Evolutionary conservation across 2,888 invertebrate genomes (phyloP).

Genomic region (Chrysomela aeneicollis): DNA sequence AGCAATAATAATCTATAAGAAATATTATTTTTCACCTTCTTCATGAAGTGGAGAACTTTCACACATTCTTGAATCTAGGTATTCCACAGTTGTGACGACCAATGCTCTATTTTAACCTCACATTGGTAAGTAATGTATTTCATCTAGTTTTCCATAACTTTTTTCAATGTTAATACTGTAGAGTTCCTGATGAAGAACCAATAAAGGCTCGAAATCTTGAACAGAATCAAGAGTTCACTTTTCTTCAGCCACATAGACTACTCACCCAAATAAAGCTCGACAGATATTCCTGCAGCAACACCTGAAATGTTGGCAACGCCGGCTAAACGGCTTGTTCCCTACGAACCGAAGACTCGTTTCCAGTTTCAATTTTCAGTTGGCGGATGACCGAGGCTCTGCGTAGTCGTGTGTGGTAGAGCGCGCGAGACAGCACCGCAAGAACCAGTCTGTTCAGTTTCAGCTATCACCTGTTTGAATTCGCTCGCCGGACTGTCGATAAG

Average conservation of each 20-base stretch:
- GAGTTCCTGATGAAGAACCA: too few species aligned
- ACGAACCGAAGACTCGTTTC: conserved; percentile 25
- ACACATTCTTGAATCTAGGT: too few species aligned
- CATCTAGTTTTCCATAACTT: too few species aligned
- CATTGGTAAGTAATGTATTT: too few species aligned
- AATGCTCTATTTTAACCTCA: too few species aligned
- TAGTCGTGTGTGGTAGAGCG: conserved; percentile 2
- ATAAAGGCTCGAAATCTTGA: too few species aligned
- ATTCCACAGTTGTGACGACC: too few species aligned
- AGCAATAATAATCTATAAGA: too few species aligned
- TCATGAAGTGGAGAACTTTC: too few species aligned
- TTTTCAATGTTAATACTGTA: too few species aligned
- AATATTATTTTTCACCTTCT: too few species aligned
- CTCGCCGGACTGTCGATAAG: conserved; percentile 10
- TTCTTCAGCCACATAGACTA: background rate
- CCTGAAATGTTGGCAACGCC: background rate
- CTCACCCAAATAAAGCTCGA: background rate
- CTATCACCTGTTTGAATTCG: conserved; percentile 31
- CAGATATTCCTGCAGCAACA: background rate
- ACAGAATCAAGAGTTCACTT: too few species aligned
- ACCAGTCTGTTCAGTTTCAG: conserved; percentile 32
- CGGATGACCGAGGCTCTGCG: conserved; percentile 6
- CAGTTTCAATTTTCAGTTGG: conserved; percentile 30
- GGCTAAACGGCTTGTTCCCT: background rate
- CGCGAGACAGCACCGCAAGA: conserved; percentile 9